These are phyloP conservation scores for Tenodera sinensis DNA, from an alignment of 2,888 invertebrate genomes.

Conservation along the genomic window DNA sequence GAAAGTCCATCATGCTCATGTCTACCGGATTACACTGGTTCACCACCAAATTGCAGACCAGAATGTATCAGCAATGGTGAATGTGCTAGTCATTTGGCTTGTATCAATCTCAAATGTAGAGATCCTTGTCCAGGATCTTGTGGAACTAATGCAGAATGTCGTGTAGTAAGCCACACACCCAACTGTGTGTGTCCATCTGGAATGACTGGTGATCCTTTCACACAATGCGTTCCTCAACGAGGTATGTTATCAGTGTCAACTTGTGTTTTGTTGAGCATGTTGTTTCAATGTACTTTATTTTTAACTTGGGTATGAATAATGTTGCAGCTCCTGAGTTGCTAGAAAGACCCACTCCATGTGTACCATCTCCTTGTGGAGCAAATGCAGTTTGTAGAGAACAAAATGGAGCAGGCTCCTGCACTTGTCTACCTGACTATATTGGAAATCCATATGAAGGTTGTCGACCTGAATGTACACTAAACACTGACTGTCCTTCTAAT, in stretches of 20 bases:
- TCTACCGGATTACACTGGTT: slow-evolving; percentile 61
- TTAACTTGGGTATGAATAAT: background rate
- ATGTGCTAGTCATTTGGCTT: slow-evolving; percentile 65
- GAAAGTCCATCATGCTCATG: slow-evolving; percentile 67
- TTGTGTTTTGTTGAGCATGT: background rate
- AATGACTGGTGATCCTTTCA: slow-evolving; percentile 73
- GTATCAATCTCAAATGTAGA: slow-evolving; percentile 55
- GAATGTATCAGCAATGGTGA: slow-evolving; percentile 69
- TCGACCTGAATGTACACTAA: slow-evolving; percentile 63
- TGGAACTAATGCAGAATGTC: slow-evolving; percentile 68
- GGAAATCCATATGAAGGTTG: slow-evolving; percentile 78
- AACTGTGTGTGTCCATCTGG: slow-evolving; percentile 65
- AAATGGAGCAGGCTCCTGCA: slow-evolving; percentile 63
- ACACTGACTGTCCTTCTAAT: slow-evolving; percentile 67
- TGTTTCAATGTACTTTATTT: background rate
- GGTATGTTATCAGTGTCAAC: slow-evolving; percentile 7
- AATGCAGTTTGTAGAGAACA: slow-evolving; percentile 69
- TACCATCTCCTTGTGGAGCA: slow-evolving; percentile 65
- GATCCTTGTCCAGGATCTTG: slow-evolving; percentile 66
- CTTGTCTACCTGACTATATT: slow-evolving; percentile 65
- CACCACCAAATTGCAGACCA: slow-evolving; percentile 73
- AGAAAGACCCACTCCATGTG: slow-evolving; percentile 38
- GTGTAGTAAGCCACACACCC: slow-evolving; percentile 71
- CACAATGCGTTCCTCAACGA: slow-evolving; percentile 51
- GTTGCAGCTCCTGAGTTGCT: background rate